These are phyloP conservation scores for Dorcus hopei DNA, from an alignment of 2,888 invertebrate genomes.

Conservation along the genomic window DNA sequence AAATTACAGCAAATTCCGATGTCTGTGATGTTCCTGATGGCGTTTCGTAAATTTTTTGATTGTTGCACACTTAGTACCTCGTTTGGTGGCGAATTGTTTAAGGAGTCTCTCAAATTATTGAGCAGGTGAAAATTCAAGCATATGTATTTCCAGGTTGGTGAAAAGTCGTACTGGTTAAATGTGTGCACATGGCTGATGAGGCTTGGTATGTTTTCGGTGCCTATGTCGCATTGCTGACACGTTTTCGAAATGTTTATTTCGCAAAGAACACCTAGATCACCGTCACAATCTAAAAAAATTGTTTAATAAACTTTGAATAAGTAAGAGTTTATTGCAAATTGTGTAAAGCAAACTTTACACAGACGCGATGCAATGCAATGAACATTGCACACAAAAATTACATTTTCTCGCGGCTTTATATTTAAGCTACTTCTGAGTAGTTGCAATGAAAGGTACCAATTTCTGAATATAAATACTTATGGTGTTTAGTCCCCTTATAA, in stretches of 20 bases:
- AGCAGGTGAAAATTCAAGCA: slow-evolving; percentile 50
- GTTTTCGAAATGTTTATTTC: slow-evolving; percentile 31
- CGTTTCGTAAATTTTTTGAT: slow-evolving; percentile 60
- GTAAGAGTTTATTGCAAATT: no score
- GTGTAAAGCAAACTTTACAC: no score
- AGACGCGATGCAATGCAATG: no score
- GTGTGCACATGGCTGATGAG: slow-evolving; percentile 3
- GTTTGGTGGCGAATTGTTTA: slow-evolving; percentile 21
- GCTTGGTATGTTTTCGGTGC: slow-evolving; percentile 15
- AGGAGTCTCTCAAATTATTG: slow-evolving; percentile 36
- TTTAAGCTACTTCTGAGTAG: no score
- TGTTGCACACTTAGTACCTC: slow-evolving; percentile 64
- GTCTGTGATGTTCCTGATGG: slow-evolving; percentile 61
- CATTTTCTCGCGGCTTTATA: no score
- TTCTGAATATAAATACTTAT: no score
- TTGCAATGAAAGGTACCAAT: no score
- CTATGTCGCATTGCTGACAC: slow-evolving; percentile 19
- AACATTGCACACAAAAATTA: no score
- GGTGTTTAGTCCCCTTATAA: no score
- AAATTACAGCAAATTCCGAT: slow-evolving; percentile 67
- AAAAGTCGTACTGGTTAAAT: slow-evolving; percentile 23
- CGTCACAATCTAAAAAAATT: slow-evolving; percentile 30
- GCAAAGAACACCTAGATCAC: slow-evolving; percentile 34
- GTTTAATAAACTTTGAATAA: neutral
- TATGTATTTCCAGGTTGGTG: slow-evolving; percentile 50